Base-by-base conservation (phyloP, 2,797 vertebrate species). In the Calcarius lapponicus region DNA sequence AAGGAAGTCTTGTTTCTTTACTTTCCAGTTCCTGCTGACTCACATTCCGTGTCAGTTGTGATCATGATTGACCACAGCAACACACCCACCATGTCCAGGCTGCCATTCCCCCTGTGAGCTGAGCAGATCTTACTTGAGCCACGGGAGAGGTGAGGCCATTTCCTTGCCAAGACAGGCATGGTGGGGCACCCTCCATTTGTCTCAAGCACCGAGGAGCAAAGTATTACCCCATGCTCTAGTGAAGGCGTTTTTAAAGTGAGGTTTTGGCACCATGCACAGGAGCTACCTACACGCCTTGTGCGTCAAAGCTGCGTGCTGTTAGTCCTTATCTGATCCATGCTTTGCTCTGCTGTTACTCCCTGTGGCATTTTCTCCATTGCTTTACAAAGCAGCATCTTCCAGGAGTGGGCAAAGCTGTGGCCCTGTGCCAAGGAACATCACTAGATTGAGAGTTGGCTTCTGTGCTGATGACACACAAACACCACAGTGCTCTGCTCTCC, bases 31-130 rank as follows among this genome's bases (percentile, higher is more conserved):
- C 29, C 36, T 0, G 0, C 67, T 50, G 87, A n/a, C 32, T 90
- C 57, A 21, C 0, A 1, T 42, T 20, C 28, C 0, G 0, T 25
- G 6, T 29, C 42, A 40, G 22, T 19, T 36, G 15, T 15, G 29
- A 42, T 38, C 17, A 3, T 22, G 51, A 64, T 80, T 38, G 67
- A 34, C 6, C 64, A 9, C 19, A 64, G 38, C 45, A 48, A 18
- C 60, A 19, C 8, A 3, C 42, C 42, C 5, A 0, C 29, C 26
- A 3, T 15, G 43, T 9, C 51, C 28, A 18, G 45, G 62, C 65
- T 61, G 34, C 24, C 54, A 67, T 2, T 13, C 18, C 36, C 11
- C 8, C 36, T 13, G 62, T 79, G 57, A 19, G 51, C 61, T 42
- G 80, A 64, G 65, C 20, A 69, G 54, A 38, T 6, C 36, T 71